These are phyloP conservation scores for Dryobotodes eremita DNA, from an alignment of 2,888 invertebrate genomes.

Conservation along the genomic window DNA sequence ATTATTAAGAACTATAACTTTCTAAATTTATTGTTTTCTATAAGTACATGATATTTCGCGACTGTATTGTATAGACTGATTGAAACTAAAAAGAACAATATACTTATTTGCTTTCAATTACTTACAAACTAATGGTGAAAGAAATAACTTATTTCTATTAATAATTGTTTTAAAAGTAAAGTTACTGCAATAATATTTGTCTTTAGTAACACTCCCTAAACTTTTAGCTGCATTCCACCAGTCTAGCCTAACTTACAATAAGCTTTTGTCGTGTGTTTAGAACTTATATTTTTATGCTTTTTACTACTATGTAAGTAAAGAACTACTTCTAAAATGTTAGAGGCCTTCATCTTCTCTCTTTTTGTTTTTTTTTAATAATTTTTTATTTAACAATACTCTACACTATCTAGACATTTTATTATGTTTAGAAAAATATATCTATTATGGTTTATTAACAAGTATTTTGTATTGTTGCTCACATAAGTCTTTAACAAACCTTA, in stretches of 20 bases:
- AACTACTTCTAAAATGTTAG: background rate
- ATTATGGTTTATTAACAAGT: constrained; percentile 36
- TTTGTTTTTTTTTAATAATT: background rate
- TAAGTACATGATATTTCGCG: constrained; percentile 33
- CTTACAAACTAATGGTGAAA: constrained; percentile 23
- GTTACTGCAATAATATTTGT: constrained; percentile 30
- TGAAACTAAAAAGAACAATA: constrained; percentile 14
- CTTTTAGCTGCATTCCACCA: constrained; percentile 31
- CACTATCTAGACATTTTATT: constrained; percentile 15
- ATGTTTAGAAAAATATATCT: constrained; percentile 57
- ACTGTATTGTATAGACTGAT: constrained; percentile 13
- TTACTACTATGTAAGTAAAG: constrained; percentile 22
- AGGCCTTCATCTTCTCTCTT: constrained; percentile 10
- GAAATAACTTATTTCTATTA: constrained; percentile 16
- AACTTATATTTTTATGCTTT: constrained; percentile 21
- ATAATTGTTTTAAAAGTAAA: constrained; percentile 16
- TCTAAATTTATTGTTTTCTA: constrained; percentile 19
- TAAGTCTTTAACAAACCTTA: constrained; percentile 22
- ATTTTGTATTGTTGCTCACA: constrained; percentile 28
- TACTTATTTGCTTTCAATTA: constrained; percentile 19
- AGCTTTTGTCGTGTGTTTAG: constrained; percentile 19
- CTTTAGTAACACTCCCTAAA: constrained; percentile 6
- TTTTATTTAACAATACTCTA: constrained; percentile 28
- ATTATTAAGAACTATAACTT: constrained; percentile 13
- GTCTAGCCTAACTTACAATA: constrained; percentile 14